Evolutionary conservation across 2,888 invertebrate species (phyloP), one percentile per base, ranked within the genome.

Genomic region (Dorcus hopei): DNA sequence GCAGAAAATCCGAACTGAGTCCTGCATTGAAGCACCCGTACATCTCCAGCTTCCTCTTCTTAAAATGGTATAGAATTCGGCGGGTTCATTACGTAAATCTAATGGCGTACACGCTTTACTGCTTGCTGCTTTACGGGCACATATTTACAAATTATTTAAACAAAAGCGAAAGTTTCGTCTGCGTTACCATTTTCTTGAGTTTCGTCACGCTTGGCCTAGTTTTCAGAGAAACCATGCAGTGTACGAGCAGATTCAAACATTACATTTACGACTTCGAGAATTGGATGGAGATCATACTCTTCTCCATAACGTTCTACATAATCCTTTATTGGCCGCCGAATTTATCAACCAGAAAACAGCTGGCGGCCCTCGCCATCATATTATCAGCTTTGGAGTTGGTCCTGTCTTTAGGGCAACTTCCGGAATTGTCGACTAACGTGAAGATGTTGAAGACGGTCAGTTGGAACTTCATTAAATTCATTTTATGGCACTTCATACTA

Each of bases 391-490:
- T 88, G 65, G 91, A 91, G 74, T 77, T 92, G 51, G 87, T 92
- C 3, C 77, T 92, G 39, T 80, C 92, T 2, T 87, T 93, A 42
- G 91, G 92, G 1, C 89, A 91, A 61, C 87, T 91, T 74, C 92
- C 92, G 0, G 82, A 85, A 5, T 80, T 91, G 64, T 90, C 92
- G 3, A 91, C 90, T 8, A 87, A 91, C 68, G 89, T 93, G 68
- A 88, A 90, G 19, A 93, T 93, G 90, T 80, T 93, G 61, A 87
- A 85, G 69, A 91, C 89, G 0, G 93, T 93, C 0, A 88, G 90
- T 0, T 83, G 84, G 72, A 92, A 89, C 68, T 93, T 93, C 74
- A 83, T 91, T 49, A 89, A 89, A 72, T 91, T 92, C 69, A 80
- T 93, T 9, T 79, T 87, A 0, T 87, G 91, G 81, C 93, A 93